Conservation (phyloP, 2,888 invertebrate genomes). For the Odontothrips loti region DNA sequence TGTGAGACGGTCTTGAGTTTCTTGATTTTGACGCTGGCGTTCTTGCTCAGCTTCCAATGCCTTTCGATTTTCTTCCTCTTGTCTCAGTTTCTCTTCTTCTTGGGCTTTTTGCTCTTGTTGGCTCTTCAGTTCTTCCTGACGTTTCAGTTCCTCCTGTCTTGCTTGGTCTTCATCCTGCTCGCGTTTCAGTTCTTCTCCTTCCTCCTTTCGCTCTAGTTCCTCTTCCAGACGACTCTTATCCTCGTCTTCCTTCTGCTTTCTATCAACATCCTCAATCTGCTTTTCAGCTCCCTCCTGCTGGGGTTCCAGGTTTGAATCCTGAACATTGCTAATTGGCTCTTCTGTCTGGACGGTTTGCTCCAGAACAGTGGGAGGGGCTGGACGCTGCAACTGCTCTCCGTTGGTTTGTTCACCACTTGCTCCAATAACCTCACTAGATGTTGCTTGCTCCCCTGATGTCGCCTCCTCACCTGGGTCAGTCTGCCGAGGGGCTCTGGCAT, state of each 20-base stretch:
- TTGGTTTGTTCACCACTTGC: neutral
- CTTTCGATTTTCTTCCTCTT: neutral
- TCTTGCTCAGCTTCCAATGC: neutral
- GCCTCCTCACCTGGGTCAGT: neutral
- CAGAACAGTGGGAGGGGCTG: neutral
- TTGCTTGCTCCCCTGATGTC: neutral
- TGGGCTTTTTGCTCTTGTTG: neutral
- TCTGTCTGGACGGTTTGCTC: neutral
- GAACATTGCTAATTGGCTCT: neutral
- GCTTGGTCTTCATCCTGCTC: neutral
- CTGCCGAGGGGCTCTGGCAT: neutral
- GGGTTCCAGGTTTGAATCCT: neutral
- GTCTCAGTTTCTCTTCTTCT: neutral
- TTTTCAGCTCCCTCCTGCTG: neutral
- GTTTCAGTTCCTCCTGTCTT: neutral
- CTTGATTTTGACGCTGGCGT: neutral
- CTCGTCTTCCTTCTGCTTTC: neutral
- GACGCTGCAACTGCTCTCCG: neutral
- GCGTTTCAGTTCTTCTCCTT: neutral
- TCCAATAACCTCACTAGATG: neutral
- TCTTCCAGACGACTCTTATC: neutral
- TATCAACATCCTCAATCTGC: neutral
- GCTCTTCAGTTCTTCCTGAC: neutral
- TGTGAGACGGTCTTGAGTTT: neutral
- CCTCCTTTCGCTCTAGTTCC: neutral